A percentile compares a stretch with the other conserved stretches of the same genome.
Evolutionary conservation across 2,888 invertebrate genomes (phyloP).

Genomic region (Nymphalis urticae): DNA sequence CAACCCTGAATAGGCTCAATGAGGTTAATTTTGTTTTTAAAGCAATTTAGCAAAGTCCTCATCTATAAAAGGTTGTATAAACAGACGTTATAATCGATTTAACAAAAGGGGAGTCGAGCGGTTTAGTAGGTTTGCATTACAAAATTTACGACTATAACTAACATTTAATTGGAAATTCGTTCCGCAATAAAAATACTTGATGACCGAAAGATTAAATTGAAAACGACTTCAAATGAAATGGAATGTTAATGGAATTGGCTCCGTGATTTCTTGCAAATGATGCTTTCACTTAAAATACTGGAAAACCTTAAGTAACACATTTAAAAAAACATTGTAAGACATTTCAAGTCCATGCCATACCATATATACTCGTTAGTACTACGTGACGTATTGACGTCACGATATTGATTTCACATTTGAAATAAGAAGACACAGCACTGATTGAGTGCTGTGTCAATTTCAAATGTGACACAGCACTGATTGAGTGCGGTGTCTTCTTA

Average conservation of each 20-base stretch:
- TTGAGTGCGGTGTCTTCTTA: too few species aligned
- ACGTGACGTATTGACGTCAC: too few species aligned
- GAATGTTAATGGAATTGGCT: constrained; percentile 47
- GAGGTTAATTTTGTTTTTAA: constrained; percentile 59
- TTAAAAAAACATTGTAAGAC: background rate
- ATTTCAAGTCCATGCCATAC: background rate
- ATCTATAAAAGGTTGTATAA: constrained; percentile 67
- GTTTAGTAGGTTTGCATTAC: constrained; percentile 66
- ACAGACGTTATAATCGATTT: constrained; percentile 71
- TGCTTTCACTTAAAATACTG: constrained; percentile 44
- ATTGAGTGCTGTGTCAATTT: too few species aligned
- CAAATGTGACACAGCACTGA: too few species aligned
- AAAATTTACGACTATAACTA: constrained; percentile 73
- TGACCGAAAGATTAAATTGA: constrained; percentile 68
- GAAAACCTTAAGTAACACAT: background rate
- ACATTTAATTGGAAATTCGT: constrained; percentile 75
- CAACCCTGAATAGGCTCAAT: constrained; percentile 30
- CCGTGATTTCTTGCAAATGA: constrained; percentile 51
- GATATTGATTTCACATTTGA: too few species aligned
- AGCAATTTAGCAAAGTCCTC: constrained; percentile 69
- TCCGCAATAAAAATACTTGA: constrained; percentile 74
- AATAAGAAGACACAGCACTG: too few species aligned
- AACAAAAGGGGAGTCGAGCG: constrained; percentile 75
- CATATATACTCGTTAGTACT: too few species aligned
- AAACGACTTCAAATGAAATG: constrained; percentile 54